Base-by-base conservation (phyloP, 2,888 invertebrate genomes). In the Girardia tigrina region DNA sequence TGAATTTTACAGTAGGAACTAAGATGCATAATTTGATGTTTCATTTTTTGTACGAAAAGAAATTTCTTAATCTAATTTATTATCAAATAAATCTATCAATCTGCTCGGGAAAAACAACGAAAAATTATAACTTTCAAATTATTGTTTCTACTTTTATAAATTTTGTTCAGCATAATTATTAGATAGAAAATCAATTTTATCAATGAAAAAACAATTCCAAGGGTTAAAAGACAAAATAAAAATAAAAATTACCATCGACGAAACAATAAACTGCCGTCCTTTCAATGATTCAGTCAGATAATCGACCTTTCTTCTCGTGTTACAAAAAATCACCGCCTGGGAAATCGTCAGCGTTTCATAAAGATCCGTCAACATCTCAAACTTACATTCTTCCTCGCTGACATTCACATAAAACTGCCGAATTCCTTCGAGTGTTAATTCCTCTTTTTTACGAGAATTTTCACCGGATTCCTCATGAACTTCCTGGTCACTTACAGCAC, bases 301-400 rank as follows among this genome's bases (percentile, higher is more conserved):
- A 84, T 98, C 97, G 79, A 98, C 94, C 90, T 97, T 97, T 86
- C 97, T 92, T 80, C 97, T 90, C 78, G 97, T 98, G 86, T 99
- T 99, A 86, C 97, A 97, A 88, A 98, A 98, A 84, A 98, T 98
- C 77, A 99, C 98, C 81, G 98, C 95, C 86, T 99, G 98, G 79
- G 98, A 95, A 83, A 99, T 97, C 82, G 94, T 94, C 81, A 99
- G 87, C 16, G 97, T 97, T 84, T 97, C 95, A 84, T 99, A 99
- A 85, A 98, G 88, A 87, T 98, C 97, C 86, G 94, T 94, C 78
- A 98, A 88, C 26, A 97, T 97, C 80, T 87, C 87, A 79, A 87
- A 81, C 79, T 87, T 87, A 85, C 85, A 86, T 71, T 86, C 86
- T 85, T 86, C 77, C 16, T 29, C 26, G 14, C 72, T 72, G 2